Evolutionary conservation across 2,888 invertebrate genomes (phyloP).

Genomic region (Hermaeophaga mercurialis): DNA sequence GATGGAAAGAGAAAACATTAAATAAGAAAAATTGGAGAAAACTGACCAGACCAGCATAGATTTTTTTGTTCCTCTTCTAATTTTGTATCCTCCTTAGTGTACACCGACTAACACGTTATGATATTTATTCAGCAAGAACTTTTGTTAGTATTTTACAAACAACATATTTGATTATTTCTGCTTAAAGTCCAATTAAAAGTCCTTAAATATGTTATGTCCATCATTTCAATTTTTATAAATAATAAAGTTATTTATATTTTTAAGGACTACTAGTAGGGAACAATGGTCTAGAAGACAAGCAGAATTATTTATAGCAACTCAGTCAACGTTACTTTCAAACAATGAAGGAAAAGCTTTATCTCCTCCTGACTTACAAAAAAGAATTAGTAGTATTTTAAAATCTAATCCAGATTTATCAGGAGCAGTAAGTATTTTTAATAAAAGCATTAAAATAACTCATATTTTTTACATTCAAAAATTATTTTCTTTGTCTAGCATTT

Average conservation of each 20-base stretch:
- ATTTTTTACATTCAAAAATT: not conserved
- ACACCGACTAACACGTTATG: too few species aligned
- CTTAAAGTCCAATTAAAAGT: too few species aligned
- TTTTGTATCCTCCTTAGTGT: too few species aligned
- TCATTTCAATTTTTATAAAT: too few species aligned
- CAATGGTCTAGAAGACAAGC: constrained; percentile 89
- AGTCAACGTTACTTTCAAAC: constrained; percentile 79
- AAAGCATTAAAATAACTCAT: constrained; percentile 8
- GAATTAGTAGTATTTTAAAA: constrained; percentile 72
- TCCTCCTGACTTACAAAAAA: constrained; percentile 76
- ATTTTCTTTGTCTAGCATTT: constrained; percentile 75
- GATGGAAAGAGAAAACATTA: too few species aligned
- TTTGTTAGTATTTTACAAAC: too few species aligned
- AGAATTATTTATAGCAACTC: constrained; percentile 86
- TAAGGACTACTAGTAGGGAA: constrained; percentile 61
- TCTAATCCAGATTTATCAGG: constrained; percentile 82
- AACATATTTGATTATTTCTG: too few species aligned
- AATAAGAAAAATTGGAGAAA: too few species aligned
- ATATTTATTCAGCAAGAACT: too few species aligned
- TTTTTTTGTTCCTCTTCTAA: too few species aligned
- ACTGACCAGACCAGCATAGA: too few species aligned
- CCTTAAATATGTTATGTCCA: too few species aligned
- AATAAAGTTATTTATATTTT: constrained; percentile 13
- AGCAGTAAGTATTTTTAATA: constrained; percentile 65
- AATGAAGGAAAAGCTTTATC: constrained; percentile 80